Percentiles rank a stretch among this genome's conserved stretches.
phyloP scores from a whole-genome alignment of 2,113 vertebrate genomes.

The Triplophysa dalaica region DNA sequence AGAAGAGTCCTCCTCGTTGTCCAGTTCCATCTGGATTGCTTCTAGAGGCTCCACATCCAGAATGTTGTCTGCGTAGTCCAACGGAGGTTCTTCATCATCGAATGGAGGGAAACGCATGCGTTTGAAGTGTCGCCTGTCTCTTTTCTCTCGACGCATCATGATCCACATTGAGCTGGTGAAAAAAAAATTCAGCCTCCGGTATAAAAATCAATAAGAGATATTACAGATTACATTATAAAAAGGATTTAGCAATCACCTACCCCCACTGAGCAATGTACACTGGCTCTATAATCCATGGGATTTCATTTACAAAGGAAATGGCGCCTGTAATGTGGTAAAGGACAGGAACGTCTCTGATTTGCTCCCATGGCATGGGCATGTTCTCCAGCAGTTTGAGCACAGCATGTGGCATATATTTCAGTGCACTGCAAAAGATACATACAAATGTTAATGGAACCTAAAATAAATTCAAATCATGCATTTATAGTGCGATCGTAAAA shows the following conservation, averaged over 20 bases:
- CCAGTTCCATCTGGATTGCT: conserved; percentile 96
- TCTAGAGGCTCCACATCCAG: conserved; percentile 96
- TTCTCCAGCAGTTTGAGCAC: conserved; percentile 97
- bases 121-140: conserved; percentile 96
- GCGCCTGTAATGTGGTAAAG: conserved; percentile 98
- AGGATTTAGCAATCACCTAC: conserved; percentile 69
- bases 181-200: not conserved
- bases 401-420: conserved; percentile 99
- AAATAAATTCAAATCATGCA: not conserved
- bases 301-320: conserved; percentile 98
- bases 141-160: conserved; percentile 99
- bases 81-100: conserved; percentile 94
- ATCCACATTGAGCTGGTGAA: conserved; percentile 94
- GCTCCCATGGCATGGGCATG: conserved; percentile 99
- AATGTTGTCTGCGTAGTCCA: conserved; percentile 98
- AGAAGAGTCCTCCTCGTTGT: conserved; percentile 88
- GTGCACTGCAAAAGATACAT: conserved; percentile 75
- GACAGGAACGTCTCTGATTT: conserved; percentile 94
- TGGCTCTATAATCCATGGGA: conserved; percentile 97
- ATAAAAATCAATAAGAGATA: not conserved
- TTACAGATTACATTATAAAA: not conserved
- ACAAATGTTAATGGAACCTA: not conserved
- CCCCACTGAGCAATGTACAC: conserved; percentile 99
- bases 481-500: not conserved
- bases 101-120: conserved; percentile 97